phyloP scores from a whole-genome alignment of 2,888 invertebrate species.

The Perithous albicinctus region DNA sequence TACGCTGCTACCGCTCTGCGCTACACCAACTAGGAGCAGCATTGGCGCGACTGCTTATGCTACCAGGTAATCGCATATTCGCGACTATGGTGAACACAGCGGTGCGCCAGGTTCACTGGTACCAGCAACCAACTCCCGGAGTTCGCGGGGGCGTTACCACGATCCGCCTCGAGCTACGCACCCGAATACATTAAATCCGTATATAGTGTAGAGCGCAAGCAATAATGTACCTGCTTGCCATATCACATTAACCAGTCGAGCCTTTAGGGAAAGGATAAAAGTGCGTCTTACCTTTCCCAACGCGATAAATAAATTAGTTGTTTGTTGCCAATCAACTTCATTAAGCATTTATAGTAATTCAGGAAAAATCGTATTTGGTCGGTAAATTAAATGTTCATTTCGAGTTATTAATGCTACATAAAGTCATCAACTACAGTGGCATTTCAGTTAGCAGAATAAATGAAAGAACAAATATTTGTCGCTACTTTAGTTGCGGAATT shows the following conservation, averaged over 20 bases:
- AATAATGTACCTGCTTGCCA: constrained; percentile 39
- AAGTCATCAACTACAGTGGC: no score
- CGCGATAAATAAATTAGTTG: neutral
- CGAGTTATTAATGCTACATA: no score
- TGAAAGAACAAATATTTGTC: no score
- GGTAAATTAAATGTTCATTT: no score
- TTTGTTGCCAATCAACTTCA: neutral
- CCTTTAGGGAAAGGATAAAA: neutral
- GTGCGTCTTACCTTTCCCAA: neutral
- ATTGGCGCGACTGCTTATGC: neutral
- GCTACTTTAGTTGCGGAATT: neutral
- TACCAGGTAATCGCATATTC: constrained; percentile 51
- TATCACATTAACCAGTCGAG: neutral
- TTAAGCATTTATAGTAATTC: neutral
- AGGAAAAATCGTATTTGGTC: neutral
- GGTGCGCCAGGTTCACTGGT: constrained; percentile 8
- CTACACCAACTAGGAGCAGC: constrained; percentile 27
- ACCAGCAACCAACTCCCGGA: constrained; percentile 43
- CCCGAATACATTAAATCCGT: constrained; percentile 50
- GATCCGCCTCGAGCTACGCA: constrained; percentile 55
- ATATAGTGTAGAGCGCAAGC: constrained; percentile 2
- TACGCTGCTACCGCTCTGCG: constrained; percentile 14
- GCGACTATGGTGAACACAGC: constrained; percentile 35
- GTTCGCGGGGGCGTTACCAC: constrained; percentile 62
- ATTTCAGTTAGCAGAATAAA: no score